Conservation (phyloP, 2,797 vertebrate species). For the Neoniphon sammara region DNA sequence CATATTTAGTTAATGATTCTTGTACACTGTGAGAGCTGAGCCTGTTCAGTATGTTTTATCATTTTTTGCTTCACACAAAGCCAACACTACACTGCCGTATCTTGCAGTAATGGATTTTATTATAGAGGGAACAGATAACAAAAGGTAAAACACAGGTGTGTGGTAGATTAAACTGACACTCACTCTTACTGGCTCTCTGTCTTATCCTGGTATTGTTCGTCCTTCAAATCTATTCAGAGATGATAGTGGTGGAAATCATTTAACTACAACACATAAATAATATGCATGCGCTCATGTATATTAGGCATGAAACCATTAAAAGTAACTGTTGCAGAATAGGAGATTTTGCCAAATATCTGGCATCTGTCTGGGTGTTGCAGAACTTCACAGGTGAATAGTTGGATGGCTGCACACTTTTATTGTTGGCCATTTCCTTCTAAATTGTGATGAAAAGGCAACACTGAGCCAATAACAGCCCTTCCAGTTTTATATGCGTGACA, state of each 20-base stretch:
- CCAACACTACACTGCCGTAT: conserved; percentile 14
- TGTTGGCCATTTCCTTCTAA: conserved; percentile 33
- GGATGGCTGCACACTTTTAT: conserved; percentile 19
- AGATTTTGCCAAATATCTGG: conserved; percentile 5
- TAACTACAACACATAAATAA: neutral
- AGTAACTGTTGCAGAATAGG: neutral
- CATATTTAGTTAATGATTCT: conserved; percentile 16
- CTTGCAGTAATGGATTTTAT: conserved; percentile 29
- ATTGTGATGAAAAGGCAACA: conserved; percentile 56
- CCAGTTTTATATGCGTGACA: conserved; percentile 57
- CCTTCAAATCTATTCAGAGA: conserved; percentile 2
- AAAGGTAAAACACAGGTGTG: conserved; percentile 19
- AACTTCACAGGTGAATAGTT: conserved; percentile 26
- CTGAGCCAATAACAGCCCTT: conserved; percentile 43
- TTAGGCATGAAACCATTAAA: conserved; percentile 11
- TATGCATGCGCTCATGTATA: neutral
- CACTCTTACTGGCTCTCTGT: conserved; percentile 2
- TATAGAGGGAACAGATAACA: conserved; percentile 24
- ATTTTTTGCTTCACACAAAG: conserved; percentile 1
- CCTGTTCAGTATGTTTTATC: neutral
- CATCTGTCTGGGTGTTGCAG: conserved; percentile 18
- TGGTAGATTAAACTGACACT: conserved; percentile 43
- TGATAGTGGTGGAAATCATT: conserved; percentile 1
- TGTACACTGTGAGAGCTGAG: neutral
- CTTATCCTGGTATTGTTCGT: conserved; percentile 3